Base-by-base conservation (phyloP, 2,888 invertebrate species). In the Sphaeridia pumilis region DNA sequence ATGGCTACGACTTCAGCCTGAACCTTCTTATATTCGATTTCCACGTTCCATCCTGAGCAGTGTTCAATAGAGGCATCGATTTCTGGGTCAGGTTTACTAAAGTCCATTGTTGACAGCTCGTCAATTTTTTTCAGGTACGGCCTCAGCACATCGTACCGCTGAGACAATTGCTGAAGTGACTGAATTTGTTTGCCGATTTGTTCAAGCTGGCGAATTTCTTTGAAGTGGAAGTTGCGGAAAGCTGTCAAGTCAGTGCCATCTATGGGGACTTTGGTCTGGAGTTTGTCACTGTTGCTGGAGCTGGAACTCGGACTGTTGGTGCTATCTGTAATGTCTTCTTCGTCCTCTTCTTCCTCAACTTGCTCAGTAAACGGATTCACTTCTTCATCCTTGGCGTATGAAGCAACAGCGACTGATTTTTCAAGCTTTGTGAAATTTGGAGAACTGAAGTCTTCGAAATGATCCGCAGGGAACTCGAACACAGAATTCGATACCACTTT, bases 41-140 rank as follows among this genome's bases (percentile, higher is more conserved):
- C 60, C 2, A 63, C 58, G 46, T 63, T 63, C 63, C 64, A 64
- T 1, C 63, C 62, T 2, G 60, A 63, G 35, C 64, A 64, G 10
- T 55, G 43, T 24, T 64, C 64, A 51, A 64, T 64, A 5, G 58
- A 53, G 21, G 58, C 54, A 49, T 64, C 64, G 21, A 60, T 12
- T 24, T 56, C 46, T 0, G 58, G 55, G 46, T 61, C 61, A 1
- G 54, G 49, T n/a, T 54, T 45, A 7, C 46, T 52, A 45, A 60
- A 58, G 41, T 64, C 59, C 14, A 38, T 34, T 10, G 21, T 49
- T 50, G 25, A 56, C 7, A 63, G 26, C 4, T 58, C 51, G n/a
- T 56, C 56, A 42, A 63, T 59, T 52, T 63, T 47, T 14, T 58
- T 56, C 25, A 64, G 46, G 46, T 53, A 63, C 1, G 64, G 63